Evolutionary conservation across 2,113 vertebrate species (phyloP), one percentile per base, ranked within the genome.

Genomic region (Taxidea taxus): DNA sequence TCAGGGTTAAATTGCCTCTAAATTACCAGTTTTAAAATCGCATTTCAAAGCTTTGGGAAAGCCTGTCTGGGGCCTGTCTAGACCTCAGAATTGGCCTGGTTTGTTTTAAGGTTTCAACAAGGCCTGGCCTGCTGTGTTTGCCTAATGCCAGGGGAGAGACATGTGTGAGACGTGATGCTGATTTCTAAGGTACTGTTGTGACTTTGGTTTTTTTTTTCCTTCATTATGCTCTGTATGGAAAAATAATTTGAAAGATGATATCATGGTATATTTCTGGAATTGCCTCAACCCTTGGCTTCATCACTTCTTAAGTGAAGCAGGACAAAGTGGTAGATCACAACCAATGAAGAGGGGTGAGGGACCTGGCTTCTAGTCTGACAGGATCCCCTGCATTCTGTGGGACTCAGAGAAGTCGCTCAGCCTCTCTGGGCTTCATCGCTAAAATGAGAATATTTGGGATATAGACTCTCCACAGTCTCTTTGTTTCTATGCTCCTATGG

Each of bases 41-140:
- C 60, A 81, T 98, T 97, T 97, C 94, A 97, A 96, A 97, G 97
- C 95, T 98, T 80, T 0, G 77, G 95, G 90, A 96, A 97, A 81
- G 78, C 74, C 90, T 95, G 92, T 98, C 97, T 97, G 96, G 96
- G 87, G n/a, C 82, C 94, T 98, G 97, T 97, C 95, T 98, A 97
- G 95, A 97, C 97, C 96, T 96, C 81, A 85, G 90, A 85, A 92
- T 89, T 97, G 94, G 95, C 94, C 97, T 98, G 96, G 89, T 97
- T 98, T 97, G 90, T 97, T 96, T 98, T 95, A 97, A 97, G 81
- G 81, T 90, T 98, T 97, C 87, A 96, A 10, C 44, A 90, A 95
- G 68, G 60, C 58, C 34, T 0, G 6, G 68, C 56, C 91, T 78
- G 82, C 85, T 80, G 74, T 42, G 23, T 83, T 78, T 95, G 87